Percentiles rank a stretch among this genome's conserved stretches.
phyloP scores from a whole-genome alignment of 2,113 vertebrate genomes.

The Myrmophylax atrothorax region DNA sequence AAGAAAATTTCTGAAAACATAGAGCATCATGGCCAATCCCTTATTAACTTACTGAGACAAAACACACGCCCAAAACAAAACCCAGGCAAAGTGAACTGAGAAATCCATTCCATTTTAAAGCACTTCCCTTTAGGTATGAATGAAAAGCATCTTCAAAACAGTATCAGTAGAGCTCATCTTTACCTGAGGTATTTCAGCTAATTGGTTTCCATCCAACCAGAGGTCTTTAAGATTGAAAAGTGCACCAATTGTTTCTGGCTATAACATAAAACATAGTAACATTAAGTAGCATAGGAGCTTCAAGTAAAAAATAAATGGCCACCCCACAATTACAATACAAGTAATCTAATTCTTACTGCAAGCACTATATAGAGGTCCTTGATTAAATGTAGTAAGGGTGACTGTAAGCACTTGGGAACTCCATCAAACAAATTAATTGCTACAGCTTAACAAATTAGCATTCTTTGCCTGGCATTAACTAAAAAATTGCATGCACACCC shows the following conservation, averaged over 20 bases:
- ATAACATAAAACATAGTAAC: conserved; percentile 24
- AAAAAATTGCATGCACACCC: not conserved
- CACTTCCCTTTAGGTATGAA: not conserved
- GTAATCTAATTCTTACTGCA: not conserved
- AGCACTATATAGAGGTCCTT: not conserved
- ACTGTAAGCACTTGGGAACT: not conserved
- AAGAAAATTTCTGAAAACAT: not conserved
- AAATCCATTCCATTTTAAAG: not conserved
- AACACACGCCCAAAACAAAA: not conserved
- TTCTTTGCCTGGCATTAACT: not conserved
- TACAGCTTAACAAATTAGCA: not conserved
- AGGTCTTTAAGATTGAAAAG: conserved; percentile 94
- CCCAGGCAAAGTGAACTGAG: not conserved
- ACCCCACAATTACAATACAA: not conserved
- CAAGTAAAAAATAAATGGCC: not conserved
- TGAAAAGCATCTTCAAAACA: not conserved
- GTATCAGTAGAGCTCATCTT: not conserved
- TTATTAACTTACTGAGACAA: not conserved
- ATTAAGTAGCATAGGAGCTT: not conserved
- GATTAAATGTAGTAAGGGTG: not conserved
- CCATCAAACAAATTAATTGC: not conserved
- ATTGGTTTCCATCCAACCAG: conserved; percentile 98
- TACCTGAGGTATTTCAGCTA: conserved; percentile 92
- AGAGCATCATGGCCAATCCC: not conserved
- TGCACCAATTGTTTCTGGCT: conserved; percentile 95